Evolutionary conservation across 2,888 invertebrate genomes (phyloP), one percentile per base, ranked within the genome.

Genomic region (Eupithecia subfuscata): DNA sequence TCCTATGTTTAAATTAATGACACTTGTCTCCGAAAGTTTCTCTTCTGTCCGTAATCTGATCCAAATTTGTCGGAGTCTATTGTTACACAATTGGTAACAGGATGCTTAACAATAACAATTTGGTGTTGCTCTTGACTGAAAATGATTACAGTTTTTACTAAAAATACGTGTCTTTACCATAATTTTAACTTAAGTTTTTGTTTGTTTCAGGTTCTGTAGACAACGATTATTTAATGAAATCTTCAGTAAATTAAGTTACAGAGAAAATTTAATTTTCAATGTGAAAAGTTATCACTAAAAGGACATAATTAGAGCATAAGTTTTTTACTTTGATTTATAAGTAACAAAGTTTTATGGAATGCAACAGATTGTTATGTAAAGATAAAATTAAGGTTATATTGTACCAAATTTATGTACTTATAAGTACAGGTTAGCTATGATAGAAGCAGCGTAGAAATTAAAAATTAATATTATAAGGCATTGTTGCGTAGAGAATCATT

Each of bases 281-380:
- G 22, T 63, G 8, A 8, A 40, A 22, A 25, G 6, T 69, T 70
- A 64, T 64, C 0, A 11, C 34, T 34, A 1, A 7, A 30, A 63
- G 16, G 18, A 34, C 8, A 64, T 64, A 18, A 64, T 64, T 64
- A 30, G 64, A 64, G 64, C 65, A 52, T 69, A 71, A 12, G 60
- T 37, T 75, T 70, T 74, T 75, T 80, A 80, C 79, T 82, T 85
- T 82, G 84, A 84, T 85, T 16, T 34, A 34, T 34, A 34, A 34
- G 64, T 30, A 22, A 34, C 4, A 30, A 64, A 30, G 22, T 64
- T 64, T 64, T 64, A 60, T 60, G 56, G 6, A 25, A n/a, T 60
- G 12, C 25, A 4, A 60, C 12, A n/a, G 18, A 22, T 56, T 56
- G 56, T 56, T 22, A 22, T 56, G 22, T 56, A 56, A 34, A 64